Base-by-base conservation (phyloP, 1,140 invertebrate genomes). In the Bombus pyrosoma region DNA sequence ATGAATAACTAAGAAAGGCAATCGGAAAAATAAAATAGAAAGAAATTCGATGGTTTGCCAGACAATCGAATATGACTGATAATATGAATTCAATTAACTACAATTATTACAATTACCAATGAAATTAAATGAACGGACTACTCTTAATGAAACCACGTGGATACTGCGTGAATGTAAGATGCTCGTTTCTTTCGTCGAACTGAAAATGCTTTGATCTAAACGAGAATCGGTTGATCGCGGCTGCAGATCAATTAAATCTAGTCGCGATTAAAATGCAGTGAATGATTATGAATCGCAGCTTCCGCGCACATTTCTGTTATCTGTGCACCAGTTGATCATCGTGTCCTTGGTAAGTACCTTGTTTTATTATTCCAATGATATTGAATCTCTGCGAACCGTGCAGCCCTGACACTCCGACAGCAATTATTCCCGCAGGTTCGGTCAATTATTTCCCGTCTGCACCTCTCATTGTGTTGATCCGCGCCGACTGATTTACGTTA, bases 331-430 rank as follows among this genome's bases (percentile, higher is more conserved):
- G 62, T n/a, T 34, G n/a, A 22, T 28, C 34, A 39, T 47, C 81
- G 39, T 64, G 72, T 77, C 81, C 43, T 69, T n/a, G 81, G 81
- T 83, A 74, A 77, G 81, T 77, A 77, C 62, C 62, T 57, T 57
- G 62, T 32, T 66, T n/a, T 37, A 68, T 69, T 77, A 83, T 68
- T 83, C 43, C 53, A 83, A 47, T 47, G 47, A 18, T 15, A 75
- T 83, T 66, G 41, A 76, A 76, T 83, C 18, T 34, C 25, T 57
- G 78, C 15, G 18, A 41, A 59, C 37, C 6, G 43, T 41, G 15
- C 34, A 53, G 9, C 10, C 13, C 41, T 57, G 66, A 71, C 41
- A 37, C 41, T n/a, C 1, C 12, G 32, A 9, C 5, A 25, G 32
- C 64, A 80, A 80, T 80, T 69, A 80, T 80, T 41, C 9, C 8